A percentile compares a stretch with the other conserved stretches of the same genome.
These are phyloP conservation scores for Rousettus madagascariensis DNA, from an alignment of 2,797 vertebrate genomes.

Conservation along the genomic window DNA sequence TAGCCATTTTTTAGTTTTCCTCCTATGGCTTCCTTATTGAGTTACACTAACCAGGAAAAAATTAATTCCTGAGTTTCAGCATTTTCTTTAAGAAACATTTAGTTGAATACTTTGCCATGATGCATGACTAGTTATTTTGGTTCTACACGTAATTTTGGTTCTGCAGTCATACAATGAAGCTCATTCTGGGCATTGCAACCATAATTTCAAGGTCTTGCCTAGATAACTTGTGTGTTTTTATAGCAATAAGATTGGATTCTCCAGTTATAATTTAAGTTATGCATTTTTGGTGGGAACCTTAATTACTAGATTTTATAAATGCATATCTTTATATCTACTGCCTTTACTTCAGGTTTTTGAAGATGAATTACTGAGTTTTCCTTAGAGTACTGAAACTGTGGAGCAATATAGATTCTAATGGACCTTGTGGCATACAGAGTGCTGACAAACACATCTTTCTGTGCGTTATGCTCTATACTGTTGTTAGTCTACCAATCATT, in stretches of 20 bases:
- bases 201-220: background rate
- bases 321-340: background rate
- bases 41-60: background rate
- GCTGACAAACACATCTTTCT: background rate
- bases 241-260: background rate
- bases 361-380: background rate
- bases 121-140: background rate
- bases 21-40: conserved; percentile 36
- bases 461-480: background rate
- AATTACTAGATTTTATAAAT: background rate
- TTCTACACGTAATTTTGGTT: background rate
- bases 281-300: background rate
- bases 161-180: background rate
- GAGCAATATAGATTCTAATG: background rate
- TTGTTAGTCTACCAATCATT: background rate
- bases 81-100: background rate
- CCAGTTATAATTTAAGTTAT: background rate
- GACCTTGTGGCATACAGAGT: background rate
- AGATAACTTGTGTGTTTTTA: background rate
- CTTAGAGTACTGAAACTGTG: background rate
- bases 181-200: background rate
- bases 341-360: background rate
- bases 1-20: conserved; percentile 19
- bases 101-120: background rate
- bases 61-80: background rate